Base-by-base conservation (phyloP, 2,888 invertebrate genomes). In the Osedax frankpressi region DNA sequence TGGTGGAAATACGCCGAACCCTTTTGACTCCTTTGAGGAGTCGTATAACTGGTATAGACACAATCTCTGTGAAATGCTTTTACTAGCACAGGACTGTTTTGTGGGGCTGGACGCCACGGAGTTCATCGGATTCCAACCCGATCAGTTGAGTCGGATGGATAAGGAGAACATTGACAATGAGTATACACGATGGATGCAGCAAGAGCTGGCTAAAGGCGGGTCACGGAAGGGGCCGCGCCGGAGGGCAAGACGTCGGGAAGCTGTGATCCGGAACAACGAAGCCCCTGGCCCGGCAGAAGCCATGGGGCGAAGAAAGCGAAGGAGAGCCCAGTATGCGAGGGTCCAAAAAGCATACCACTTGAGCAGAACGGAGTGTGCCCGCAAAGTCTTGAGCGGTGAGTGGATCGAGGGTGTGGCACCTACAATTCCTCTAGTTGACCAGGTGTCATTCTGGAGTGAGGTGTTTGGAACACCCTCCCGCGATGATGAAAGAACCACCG, bases 21-120 rank as follows among this genome's bases (percentile, higher is more conserved):
- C 3, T 3, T 6, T 11, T 62, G 14, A 3, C 63, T 14, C 14
- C 19, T 62, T 62, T 62, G 26, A 62, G 3, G 65, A 0, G 2
- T 62, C 3, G 24, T 25, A 62, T 2, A 6, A 24, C 62, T 6
- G 2, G 6, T 62, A 25, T 14, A 59, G 59, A 26, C 3, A 3
- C 26, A 2, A 2, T 3, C 62, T 62, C 3, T 0, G 6, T 62
- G 62, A 3, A 26, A 26, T 2, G 2, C 65, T 65, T 14, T 11
- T 65, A 2, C 24, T 65, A 2, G 63, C 14, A 1, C 63, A 62
- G 3, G 63, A 11, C 6, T 62, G 14, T 6, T 62, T 62, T 3
- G 6, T n/a, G 1, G 65, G 65, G n/a, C n/a, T 65, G 65, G 65
- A 65, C 65, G 0, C 65, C 65, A 65, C 65, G 24, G 65, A 65